Percentiles rank a stretch among this genome's conserved stretches.
Conservation (phyloP, 2,888 invertebrate species). For the Tupiocoris notatus region DNA sequence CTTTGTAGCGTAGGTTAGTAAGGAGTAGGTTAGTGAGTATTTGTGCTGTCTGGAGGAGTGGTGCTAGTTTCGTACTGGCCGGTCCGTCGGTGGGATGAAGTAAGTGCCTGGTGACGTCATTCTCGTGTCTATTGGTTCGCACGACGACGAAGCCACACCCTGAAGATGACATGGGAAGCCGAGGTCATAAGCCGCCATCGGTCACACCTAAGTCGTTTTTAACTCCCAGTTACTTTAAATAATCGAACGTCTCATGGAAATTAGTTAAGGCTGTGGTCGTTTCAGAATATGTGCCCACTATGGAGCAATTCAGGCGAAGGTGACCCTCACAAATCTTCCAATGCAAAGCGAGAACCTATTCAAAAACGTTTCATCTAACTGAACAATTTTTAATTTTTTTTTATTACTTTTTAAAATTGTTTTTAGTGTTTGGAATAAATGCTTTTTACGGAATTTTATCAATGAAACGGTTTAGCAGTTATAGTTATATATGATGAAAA, state of each 20-base stretch:
- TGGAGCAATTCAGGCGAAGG: no score
- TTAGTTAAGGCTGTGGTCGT: not conserved
- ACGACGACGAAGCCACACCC: slow-evolving; percentile 16
- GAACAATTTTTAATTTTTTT: no score
- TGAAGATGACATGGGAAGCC: slow-evolving; percentile 27
- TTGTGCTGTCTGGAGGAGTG: not conserved
- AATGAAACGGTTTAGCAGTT: no score
- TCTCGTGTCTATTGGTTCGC: not conserved
- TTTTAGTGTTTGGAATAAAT: no score
- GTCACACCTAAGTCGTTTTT: not conserved
- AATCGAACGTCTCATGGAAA: not conserved
- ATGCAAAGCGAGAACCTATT: no score
- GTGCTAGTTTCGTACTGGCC: not conserved
- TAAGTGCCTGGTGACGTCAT: slow-evolving; percentile 34
- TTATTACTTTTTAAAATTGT: no score
- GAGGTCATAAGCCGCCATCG: slow-evolving; percentile 9
- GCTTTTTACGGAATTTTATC: no score
- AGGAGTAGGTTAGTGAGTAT: not conserved
- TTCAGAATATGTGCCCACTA: not conserved
- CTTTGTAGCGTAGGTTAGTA: not conserved
- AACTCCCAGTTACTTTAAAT: not conserved
- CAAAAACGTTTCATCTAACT: no score
- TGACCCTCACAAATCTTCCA: no score
- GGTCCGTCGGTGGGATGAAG: slow-evolving; percentile 28
- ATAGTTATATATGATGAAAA: no score